These are phyloP conservation scores for Akabosia matsudoensis DNA, from an alignment of 1,140 invertebrate species.

Conservation along the genomic window DNA sequence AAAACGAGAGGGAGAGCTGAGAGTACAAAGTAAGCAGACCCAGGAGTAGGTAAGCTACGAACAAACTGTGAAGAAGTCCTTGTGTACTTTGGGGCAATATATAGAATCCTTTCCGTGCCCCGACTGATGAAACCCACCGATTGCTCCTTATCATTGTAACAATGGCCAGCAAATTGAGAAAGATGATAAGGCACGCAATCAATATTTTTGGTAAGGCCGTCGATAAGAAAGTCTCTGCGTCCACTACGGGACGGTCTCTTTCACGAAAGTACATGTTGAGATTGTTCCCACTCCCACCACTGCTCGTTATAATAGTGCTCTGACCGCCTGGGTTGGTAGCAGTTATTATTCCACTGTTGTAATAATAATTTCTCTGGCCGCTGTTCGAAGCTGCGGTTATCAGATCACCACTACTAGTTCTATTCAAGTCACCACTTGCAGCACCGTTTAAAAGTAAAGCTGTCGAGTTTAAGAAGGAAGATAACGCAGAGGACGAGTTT, in stretches of 20 bases:
- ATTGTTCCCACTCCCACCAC: background rate
- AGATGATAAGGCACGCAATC: constrained; percentile 39
- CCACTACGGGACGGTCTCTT: constrained; percentile 37
- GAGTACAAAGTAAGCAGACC: constrained; percentile 44
- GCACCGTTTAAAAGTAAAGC: background rate
- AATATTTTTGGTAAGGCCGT: constrained; percentile 45
- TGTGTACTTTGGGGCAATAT: constrained; percentile 42
- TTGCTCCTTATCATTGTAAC: constrained; percentile 35
- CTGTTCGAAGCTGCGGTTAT: background rate
- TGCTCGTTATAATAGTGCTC: background rate
- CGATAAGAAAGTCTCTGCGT: constrained; percentile 41
- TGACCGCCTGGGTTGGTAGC: background rate
- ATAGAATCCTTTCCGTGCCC: constrained; percentile 30
- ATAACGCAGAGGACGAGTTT: background rate
- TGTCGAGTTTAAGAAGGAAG: constrained; percentile 4
- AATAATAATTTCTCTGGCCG: constrained; percentile 1
- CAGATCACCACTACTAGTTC: background rate
- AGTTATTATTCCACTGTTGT: constrained; percentile 9
- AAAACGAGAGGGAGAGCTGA: constrained; percentile 41
- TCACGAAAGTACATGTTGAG: constrained; percentile 44
- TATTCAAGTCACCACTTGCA: background rate
- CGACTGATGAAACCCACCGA: constrained; percentile 26
- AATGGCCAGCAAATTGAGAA: constrained; percentile 41
- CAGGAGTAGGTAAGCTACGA: constrained; percentile 38
- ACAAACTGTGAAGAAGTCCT: constrained; percentile 41